Evolutionary conservation across 2,113 vertebrate species (phyloP).

Genomic region (Mixornis gularis): DNA sequence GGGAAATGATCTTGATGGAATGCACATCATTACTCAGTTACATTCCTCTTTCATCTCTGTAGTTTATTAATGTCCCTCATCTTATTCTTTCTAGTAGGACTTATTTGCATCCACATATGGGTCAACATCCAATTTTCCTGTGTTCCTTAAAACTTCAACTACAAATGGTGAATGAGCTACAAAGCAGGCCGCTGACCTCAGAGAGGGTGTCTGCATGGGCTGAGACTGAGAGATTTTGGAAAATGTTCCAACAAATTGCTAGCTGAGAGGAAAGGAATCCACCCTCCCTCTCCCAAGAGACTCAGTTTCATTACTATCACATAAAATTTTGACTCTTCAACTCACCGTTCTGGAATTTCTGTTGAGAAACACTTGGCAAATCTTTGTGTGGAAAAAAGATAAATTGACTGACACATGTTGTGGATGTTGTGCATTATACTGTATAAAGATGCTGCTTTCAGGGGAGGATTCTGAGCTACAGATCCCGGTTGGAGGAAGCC

Average conservation of each 20-base stretch:
- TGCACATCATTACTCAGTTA: background rate
- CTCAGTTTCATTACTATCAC: background rate
- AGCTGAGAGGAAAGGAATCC: background rate
- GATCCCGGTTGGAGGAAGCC: background rate
- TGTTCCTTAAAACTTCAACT: background rate
- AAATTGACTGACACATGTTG: background rate
- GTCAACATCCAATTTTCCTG: background rate
- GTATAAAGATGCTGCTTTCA: background rate
- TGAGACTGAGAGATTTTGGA: background rate
- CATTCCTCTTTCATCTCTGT: background rate
- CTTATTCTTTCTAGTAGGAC: background rate
- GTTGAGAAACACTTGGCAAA: background rate
- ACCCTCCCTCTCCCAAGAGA: too few relatives aligned
- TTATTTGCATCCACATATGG: background rate
- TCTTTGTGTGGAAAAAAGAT: background rate
- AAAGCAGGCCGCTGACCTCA: background rate
- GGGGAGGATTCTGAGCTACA: background rate
- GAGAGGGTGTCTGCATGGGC: background rate
- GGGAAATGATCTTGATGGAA: background rate
- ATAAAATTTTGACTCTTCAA: background rate
- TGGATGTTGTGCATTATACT: background rate
- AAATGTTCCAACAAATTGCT: background rate
- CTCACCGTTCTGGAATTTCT: background rate
- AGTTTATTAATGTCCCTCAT: background rate
- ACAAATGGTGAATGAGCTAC: background rate